Conservation (phyloP, 35 echinoderm and acorn worm species). For the Acanthaster planci region DNA sequence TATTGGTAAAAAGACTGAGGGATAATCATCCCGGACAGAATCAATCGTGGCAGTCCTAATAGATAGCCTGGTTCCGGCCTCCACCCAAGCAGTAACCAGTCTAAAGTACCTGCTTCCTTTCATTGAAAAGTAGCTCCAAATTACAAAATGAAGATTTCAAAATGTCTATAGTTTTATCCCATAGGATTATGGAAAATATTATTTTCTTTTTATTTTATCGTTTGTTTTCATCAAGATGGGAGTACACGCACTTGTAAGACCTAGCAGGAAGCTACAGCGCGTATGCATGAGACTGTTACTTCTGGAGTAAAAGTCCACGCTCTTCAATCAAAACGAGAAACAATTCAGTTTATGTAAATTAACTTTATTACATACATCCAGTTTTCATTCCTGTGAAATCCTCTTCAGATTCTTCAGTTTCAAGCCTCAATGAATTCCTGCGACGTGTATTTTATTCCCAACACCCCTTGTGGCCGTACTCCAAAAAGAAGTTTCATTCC, state of each 20-base stretch:
- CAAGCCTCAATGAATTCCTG: too few relatives aligned
- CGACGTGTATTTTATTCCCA: too few relatives aligned
- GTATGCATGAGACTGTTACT: too few relatives aligned
- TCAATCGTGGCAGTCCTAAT: neutral
- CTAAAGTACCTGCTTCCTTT: constrained; percentile 18
- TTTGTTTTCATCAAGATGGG: neutral
- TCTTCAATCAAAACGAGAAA: too few relatives aligned
- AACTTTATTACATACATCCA: too few relatives aligned
- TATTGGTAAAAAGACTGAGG: too few relatives aligned
- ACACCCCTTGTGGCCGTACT: too few relatives aligned
- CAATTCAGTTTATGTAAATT: too few relatives aligned
- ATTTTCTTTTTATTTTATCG: neutral
- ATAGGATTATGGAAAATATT: neutral
- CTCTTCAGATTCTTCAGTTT: too few relatives aligned
- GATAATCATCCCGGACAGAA: constrained; percentile 10
- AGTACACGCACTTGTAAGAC: neutral
- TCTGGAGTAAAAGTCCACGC: too few relatives aligned
- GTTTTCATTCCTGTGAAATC: too few relatives aligned
- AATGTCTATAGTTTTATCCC: neutral
- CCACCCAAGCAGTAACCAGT: neutral
- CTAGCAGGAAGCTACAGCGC: neutral
- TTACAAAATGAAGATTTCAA: neutral
- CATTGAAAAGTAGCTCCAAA: neutral
- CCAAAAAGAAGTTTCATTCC: too few relatives aligned
- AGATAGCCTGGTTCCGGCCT: constrained; percentile 9